Conservation (phyloP, 2,888 invertebrate genomes). For the Bruchidius siliquastri region DNA sequence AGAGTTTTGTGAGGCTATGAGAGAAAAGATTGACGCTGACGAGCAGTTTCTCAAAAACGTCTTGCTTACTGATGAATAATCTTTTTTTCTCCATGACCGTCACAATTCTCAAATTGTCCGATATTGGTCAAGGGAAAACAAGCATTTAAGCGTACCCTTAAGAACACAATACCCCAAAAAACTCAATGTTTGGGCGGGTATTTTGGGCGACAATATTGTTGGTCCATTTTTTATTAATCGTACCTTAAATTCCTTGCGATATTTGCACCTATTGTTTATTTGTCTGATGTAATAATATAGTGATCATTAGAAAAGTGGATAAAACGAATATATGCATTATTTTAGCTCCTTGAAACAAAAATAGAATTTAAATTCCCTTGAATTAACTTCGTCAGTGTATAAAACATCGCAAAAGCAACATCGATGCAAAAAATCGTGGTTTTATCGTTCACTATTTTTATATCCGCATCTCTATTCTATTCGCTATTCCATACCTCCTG, state of each 20-base stretch:
- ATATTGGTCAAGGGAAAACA: background rate
- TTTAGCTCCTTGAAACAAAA: too few species aligned
- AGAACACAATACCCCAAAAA: background rate
- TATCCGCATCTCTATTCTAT: too few species aligned
- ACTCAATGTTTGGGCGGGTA: slow-evolving; percentile 6
- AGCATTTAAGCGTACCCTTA: background rate
- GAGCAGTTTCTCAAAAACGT: slow-evolving; percentile 1
- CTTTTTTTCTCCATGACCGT: slow-evolving; percentile 1
- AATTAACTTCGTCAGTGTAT: too few species aligned
- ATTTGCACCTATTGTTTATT: too few species aligned
- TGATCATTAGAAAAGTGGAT: too few species aligned
- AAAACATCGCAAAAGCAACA: too few species aligned
- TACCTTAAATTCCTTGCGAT: slow-evolving; percentile 1
- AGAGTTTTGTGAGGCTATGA: slow-evolving; percentile 5
- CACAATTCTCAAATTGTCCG: slow-evolving; percentile 1
- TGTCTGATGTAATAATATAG: too few species aligned
- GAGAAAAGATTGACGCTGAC: background rate
- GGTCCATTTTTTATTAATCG: slow-evolving; percentile 8
- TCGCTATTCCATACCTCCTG: too few species aligned
- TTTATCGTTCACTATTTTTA: too few species aligned
- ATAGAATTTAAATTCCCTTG: too few species aligned
- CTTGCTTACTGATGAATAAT: slow-evolving; percentile 6
- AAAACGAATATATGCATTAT: too few species aligned
- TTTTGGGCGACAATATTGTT: slow-evolving; percentile 5
- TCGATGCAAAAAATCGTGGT: too few species aligned